phyloP scores from a whole-genome alignment of 2,888 invertebrate genomes.

The Ligdia adustata region DNA sequence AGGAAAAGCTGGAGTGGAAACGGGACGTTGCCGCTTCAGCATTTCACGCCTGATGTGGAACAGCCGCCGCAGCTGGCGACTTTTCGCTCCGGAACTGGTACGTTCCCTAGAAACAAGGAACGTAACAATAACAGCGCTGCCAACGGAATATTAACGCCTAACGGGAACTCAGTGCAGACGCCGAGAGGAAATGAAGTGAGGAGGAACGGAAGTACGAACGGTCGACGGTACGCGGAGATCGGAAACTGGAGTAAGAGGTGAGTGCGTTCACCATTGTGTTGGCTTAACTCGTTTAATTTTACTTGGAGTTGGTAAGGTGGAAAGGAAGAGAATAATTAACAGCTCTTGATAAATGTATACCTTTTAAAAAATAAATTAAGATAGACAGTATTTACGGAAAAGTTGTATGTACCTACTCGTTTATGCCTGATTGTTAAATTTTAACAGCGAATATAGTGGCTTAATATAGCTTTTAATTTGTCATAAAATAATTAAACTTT shows the following conservation, averaged over 20 bases:
- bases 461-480: no score
- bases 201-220: slow-evolving; percentile 78
- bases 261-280: slow-evolving; percentile 49
- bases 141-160: slow-evolving; percentile 81
- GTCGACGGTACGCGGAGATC: slow-evolving; percentile 84
- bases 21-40: slow-evolving; percentile 78
- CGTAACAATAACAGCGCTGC: slow-evolving; percentile 75
- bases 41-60: slow-evolving; percentile 70
- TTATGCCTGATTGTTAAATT: no score
- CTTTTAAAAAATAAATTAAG: no score
- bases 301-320: slow-evolving; percentile 16
- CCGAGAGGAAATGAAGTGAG: slow-evolving; percentile 81
- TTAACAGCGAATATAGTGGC: no score
- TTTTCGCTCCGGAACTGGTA: slow-evolving; percentile 79
- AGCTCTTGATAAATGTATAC: no score
- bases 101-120: slow-evolving; percentile 78
- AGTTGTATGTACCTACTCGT: no score
- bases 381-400: no score
- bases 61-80: slow-evolving; percentile 72
- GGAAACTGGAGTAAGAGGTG: slow-evolving; percentile 84
- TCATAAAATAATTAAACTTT: no score
- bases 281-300: slow-evolving; percentile 39
- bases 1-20: slow-evolving; percentile 83
- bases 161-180: slow-evolving; percentile 77
- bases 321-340: slow-evolving; percentile 33